A percentile compares a stretch with the other conserved stretches of the same genome.
These are phyloP conservation scores for Perca schrenkii DNA, from an alignment of 2,113 vertebrate genomes.

Conservation along the genomic window DNA sequence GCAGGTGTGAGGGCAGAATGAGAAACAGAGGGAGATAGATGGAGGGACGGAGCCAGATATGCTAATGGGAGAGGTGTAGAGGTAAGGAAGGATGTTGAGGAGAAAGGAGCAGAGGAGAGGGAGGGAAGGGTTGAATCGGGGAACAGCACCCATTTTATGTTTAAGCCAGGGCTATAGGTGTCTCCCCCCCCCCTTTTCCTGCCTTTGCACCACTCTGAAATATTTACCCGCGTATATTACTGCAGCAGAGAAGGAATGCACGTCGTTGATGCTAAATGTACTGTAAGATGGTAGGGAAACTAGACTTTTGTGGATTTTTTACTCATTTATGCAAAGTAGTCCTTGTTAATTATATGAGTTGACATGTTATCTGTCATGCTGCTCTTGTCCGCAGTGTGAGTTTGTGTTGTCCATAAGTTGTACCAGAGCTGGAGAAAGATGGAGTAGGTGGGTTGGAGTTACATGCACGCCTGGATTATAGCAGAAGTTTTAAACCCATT, in stretches of 20 bases:
- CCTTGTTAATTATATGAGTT: slow-evolving; percentile 56
- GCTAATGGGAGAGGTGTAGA: slow-evolving; percentile 52
- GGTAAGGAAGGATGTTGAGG: slow-evolving; percentile 47
- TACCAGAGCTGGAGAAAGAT: slow-evolving; percentile 57
- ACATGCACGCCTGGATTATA: slow-evolving; percentile 41
- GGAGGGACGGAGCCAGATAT: slow-evolving; percentile 41
- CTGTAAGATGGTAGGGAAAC: slow-evolving; percentile 1
- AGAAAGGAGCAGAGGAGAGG: slow-evolving; percentile 22
- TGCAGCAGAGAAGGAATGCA: slow-evolving; percentile 41
- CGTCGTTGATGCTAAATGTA: slow-evolving; percentile 16
- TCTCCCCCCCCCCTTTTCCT: slow-evolving; percentile 40
- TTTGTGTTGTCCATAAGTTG: slow-evolving; percentile 57
- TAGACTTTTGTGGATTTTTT: slow-evolving; percentile 36
- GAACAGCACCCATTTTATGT: slow-evolving; percentile 77
- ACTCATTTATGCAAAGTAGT: slow-evolving; percentile 68
- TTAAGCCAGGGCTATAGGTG: slow-evolving; percentile 67
- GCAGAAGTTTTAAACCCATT: slow-evolving; percentile 21
- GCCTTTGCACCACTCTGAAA: slow-evolving; percentile 68
- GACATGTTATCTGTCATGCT: slow-evolving; percentile 59
- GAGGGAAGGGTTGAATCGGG: slow-evolving; percentile 66
- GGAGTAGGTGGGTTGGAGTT: slow-evolving; percentile 68
- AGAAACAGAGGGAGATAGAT: slow-evolving; percentile 44
- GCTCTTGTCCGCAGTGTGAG: slow-evolving; percentile 49
- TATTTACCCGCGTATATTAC: slow-evolving; percentile 59
- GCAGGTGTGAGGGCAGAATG: slow-evolving; percentile 43